Evolutionary conservation across 1,140 invertebrate genomes (phyloP), one percentile per base, ranked within the genome.

Genomic region (Nylanderia fulva): DNA sequence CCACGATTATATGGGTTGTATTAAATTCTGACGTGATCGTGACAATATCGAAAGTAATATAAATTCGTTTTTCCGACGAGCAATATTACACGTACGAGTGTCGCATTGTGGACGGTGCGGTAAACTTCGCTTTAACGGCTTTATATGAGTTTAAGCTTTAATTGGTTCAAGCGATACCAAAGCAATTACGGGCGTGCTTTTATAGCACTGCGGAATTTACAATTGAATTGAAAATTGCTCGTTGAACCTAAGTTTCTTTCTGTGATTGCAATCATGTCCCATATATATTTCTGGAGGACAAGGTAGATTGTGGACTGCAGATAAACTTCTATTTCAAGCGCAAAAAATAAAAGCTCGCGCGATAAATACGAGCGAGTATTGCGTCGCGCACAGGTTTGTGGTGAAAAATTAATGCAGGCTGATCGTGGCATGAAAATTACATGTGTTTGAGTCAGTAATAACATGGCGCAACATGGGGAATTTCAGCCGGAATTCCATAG

Each of bases 61-160:
- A 80, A 80, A 80, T 71, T n/a, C 48, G 24, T 68, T 79, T 54
- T 15, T 15, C 21, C 63, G 45, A 69, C 29, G 29, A 54, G 27
- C 66, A 45, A 69, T 79, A 79, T 66, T 60, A 61, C 61, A 21
- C 61, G 42, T 39, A 48, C 42, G 36, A 64, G 77, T 71, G 64
- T 68, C 64, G 36, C 36, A 42, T 80, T 69, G 63, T 21, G 33
- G 15, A 68, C 63, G 63, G 4, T 18, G 45, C 76, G 21, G 63
- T 15, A 54, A 69, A 79, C 45, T 68, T 79, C 13, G 45, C 63
- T 54, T 79, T 79, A 79, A 72, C 77, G 77, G 66, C 71, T 82
- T 82, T 82, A 82, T 82, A 71, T 72, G 77, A 72, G 77, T 82
- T 82, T 72, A 56, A 80, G 64, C 60, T 58, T 80, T 71, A 82